phyloP scores from a whole-genome alignment of 2,113 vertebrate species.

The Chaetura pelagica region DNA sequence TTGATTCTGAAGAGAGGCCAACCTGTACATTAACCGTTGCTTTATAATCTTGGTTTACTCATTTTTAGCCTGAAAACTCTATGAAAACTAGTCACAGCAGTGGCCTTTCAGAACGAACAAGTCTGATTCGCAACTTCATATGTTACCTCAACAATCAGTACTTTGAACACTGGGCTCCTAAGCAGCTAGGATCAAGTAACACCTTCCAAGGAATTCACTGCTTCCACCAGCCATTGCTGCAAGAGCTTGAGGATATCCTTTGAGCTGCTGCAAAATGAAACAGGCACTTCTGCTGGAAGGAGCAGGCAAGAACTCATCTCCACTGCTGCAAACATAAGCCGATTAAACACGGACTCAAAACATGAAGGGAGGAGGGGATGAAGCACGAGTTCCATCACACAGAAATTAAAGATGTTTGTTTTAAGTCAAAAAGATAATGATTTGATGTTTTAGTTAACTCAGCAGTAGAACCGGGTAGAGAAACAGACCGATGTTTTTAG shows the following conservation, averaged over 20 bases:
- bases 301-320: neutral
- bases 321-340: neutral
- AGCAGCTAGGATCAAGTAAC: neutral
- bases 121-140: neutral
- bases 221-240: neutral
- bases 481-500: neutral
- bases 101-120: neutral
- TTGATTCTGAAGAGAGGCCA: neutral
- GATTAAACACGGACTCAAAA: constrained; percentile 23
- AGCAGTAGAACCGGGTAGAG: neutral
- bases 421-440: neutral
- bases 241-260: neutral
- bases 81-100: neutral
- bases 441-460: neutral
- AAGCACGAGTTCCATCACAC: neutral
- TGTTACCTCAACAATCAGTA: neutral
- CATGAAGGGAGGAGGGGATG: neutral
- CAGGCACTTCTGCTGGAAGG: neutral
- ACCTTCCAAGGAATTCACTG: neutral
- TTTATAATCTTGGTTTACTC: neutral
- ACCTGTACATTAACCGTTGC: neutral
- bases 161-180: neutral
- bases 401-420: neutral
- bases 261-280: neutral
- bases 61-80: neutral